Base-by-base conservation (phyloP, 2,888 invertebrate genomes). In the Stictocephala bisonia region DNA sequence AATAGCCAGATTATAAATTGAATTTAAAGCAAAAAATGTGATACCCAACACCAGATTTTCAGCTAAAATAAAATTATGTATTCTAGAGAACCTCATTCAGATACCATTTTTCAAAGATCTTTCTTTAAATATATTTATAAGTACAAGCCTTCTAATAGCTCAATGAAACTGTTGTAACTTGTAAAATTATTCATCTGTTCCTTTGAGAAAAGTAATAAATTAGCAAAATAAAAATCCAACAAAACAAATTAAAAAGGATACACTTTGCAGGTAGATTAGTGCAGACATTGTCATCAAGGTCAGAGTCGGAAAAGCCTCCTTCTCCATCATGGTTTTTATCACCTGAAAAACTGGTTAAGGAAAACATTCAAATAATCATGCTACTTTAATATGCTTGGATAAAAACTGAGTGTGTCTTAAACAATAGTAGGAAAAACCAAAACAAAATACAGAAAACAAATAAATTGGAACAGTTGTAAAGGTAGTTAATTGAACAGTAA, bases 171-270 rank as follows among this genome's bases (percentile, higher is more conserved):
- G n/a, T n/a, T n/a, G n/a, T n/a, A n/a, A n/a, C n/a, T n/a, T n/a
- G n/a, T n/a, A n/a, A n/a, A n/a, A n/a, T n/a, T n/a, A n/a, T n/a
- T n/a, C n/a, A n/a, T n/a, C n/a, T n/a, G n/a, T n/a, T n/a, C n/a
- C n/a, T n/a, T n/a, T n/a, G n/a, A n/a, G n/a, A n/a, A n/a, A n/a
- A n/a, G 35, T 35, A 9, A 35, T 11, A 9, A 9, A 35, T n/a
- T 50, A 15, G 50, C n/a, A 50, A 50, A 15, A n/a, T n/a, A 50
- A 50, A 50, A 9, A 9, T 9, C n/a, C n/a, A 58, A 58, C 58
- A 58, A 58, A 58, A 58, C 27, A 58, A n/a, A n/a, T 26, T 58
- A 58, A 26, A 53, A 58, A 58, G 58, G 58, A 58, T 58, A 58
- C 58, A 58, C 58, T 58, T 58, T n/a, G 58, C 58, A 58, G 58